These are phyloP conservation scores for Caloenas nicobarica DNA, from an alignment of 2,113 vertebrate species.

Conservation along the genomic window DNA sequence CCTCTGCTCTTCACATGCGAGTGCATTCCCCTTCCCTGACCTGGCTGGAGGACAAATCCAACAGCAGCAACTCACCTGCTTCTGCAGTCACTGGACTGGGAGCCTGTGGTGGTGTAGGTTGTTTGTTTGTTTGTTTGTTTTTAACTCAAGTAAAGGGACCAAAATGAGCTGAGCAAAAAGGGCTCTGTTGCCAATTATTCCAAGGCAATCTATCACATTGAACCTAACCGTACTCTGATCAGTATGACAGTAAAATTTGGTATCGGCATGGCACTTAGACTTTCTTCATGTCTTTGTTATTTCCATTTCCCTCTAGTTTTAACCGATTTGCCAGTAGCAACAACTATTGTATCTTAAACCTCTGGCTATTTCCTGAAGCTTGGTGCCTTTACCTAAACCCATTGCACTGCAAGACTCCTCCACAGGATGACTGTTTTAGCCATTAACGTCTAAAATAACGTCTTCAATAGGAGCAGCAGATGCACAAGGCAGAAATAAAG, in stretches of 20 bases:
- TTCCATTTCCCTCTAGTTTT: neutral
- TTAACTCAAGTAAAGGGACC: neutral
- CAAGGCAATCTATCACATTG: neutral
- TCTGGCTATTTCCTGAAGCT: neutral
- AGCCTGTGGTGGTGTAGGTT: neutral
- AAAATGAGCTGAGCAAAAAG: neutral
- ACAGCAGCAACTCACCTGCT: accelerated
- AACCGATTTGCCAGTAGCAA: neutral
- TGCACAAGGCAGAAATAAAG: constrained; percentile 53
- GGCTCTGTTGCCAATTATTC: neutral
- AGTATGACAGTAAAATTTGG: neutral
- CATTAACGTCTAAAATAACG: constrained; percentile 8
- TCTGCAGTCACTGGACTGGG: neutral
- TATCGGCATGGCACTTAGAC: neutral
- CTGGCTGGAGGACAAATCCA: neutral
- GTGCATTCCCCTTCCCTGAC: neutral
- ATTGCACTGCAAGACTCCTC: neutral
- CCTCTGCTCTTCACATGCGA: accelerated
- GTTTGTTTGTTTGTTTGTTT: neutral
- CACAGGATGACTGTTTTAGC: neutral
- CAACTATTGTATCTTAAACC: neutral
- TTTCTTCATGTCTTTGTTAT: neutral
- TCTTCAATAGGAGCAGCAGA: constrained; percentile 42
- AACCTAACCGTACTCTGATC: neutral
- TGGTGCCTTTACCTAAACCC: neutral